Evolutionary conservation across 2,113 vertebrate species (phyloP).

Genomic region (Struthio camelus): DNA sequence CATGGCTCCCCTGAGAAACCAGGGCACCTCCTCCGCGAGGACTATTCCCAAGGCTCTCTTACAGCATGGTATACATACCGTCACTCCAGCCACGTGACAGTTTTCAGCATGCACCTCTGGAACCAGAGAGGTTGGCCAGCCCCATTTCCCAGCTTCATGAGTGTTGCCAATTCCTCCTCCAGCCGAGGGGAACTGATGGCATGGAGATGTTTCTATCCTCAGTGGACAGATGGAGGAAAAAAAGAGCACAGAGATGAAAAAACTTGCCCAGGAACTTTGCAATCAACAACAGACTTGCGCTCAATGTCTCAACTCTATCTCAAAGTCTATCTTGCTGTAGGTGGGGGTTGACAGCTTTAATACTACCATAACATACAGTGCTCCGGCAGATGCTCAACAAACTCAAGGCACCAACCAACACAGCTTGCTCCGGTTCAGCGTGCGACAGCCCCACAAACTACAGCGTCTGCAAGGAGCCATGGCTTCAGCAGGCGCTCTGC

Average conservation of each 20-base stretch:
- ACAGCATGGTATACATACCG: accelerated
- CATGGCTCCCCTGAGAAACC: background rate
- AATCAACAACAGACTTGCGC: background rate
- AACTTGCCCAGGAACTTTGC: background rate
- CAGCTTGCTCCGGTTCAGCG: background rate
- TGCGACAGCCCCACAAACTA: background rate
- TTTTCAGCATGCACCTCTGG: background rate
- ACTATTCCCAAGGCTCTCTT: background rate
- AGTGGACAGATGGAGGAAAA: background rate
- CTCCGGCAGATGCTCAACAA: background rate
- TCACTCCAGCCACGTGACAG: background rate
- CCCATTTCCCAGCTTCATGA: background rate
- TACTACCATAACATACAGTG: background rate
- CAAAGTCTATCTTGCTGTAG: background rate
- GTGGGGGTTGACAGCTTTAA: background rate
- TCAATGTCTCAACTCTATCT: background rate
- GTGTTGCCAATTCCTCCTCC: background rate
- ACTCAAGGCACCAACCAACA: background rate
- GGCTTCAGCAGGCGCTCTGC: background rate
- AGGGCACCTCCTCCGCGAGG: background rate
- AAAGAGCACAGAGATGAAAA: background rate
- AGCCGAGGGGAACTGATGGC: background rate
- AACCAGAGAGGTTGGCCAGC: background rate
- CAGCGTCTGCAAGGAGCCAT: accelerated
- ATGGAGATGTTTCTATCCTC: background rate